Base-by-base conservation (phyloP, 2,888 invertebrate species). In the Lepidocyrtinus sp. region DNA sequence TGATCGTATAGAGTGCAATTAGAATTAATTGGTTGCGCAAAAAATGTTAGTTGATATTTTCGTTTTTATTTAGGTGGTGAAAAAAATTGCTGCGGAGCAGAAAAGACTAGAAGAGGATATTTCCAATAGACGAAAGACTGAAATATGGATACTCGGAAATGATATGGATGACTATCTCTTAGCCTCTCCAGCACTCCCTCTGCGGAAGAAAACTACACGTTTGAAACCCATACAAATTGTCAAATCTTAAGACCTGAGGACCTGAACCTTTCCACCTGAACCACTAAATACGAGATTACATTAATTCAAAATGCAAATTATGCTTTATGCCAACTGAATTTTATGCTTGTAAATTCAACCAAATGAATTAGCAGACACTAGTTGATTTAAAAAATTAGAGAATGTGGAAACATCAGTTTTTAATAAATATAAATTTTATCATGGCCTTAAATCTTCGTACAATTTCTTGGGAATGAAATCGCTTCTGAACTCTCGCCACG, bases 91-190 rank as follows among this genome's bases (percentile, higher is more conserved):
- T 0, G 81, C 73, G 2, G 85, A 85, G 65, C 85, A 85, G 59
- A 86, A 85, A 67, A 50, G 75, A 26, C 68, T 86, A 26, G 84
- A 84, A 69, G 84, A 82, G 17, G 85, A 84, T 25, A 80, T 78
- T 25, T 78, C 78, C 21, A 78, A 73, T 25, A 62, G 78, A 59
- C 67, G 78, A 1, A 78, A 78, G 78, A 78, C 78, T 78, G 78
- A 78, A 73, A 78, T 78, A 26, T 78, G 78, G 78, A 73, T 78
- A 78, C 78, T 78, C 50, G 78, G 77, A 19, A 78, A 15, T 73
- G 78, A 78, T 2, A 19, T 24, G 12, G 78, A 78, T 36, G 78
- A 78, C 19, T 68, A 50, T 24, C 19, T 78, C 2, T 5, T 73
- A 24, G 25, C 73, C 9, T 65, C 78, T 27, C 26, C 68, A 21